Base-by-base conservation (phyloP, 2,888 invertebrate genomes). In the Spodoptera littoralis region DNA sequence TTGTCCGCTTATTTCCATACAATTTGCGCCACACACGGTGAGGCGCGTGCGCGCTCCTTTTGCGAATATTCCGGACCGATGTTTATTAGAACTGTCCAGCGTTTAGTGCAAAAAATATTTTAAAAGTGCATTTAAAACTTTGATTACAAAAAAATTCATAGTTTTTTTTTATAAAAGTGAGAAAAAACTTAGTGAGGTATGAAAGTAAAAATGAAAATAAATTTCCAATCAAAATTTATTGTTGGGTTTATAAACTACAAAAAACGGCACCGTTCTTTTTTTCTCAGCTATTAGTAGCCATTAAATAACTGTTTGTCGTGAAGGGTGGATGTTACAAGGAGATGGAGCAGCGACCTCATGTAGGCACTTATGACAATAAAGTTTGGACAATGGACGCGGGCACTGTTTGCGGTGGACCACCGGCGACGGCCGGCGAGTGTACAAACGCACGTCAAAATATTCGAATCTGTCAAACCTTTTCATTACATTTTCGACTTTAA, bases 391-490 rank as follows among this genome's bases (percentile, higher is more conserved):
- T 90, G 86, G 83, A 65, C 72, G 81, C 76, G 80, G 83, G 73
- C 80, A 70, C 77, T 89, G 90, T 92, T 92, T 90, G 91, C 88
- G 86, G 88, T 80, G 82, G 92, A 91, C 92, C 92, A 93, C 92
- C 93, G 84, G 85, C 87, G 88, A 79, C 61, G 90, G 73, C 49
- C n/a, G 54, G 42, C 44, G 18, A 22, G 59, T 68, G 60, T 22
- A 53, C 52, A 36, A 36, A 36, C 36, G 36, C 36, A 36, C 9
- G 6, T 36, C 36, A 36, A 36, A 5, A 36, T 36, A 36, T 9
- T 9, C 36, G 8, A 36, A 36, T 8, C 36, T 36, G 36, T 36
- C 9, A 36, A 36, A 6, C 6, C 6, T 8, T 9, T 36, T 8
- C 9, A 36, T 8, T 36, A 36, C 6, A 36, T 36, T 36, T 36